phyloP scores from a whole-genome alignment of 2,888 invertebrate species.

The Pheosia tremula region DNA sequence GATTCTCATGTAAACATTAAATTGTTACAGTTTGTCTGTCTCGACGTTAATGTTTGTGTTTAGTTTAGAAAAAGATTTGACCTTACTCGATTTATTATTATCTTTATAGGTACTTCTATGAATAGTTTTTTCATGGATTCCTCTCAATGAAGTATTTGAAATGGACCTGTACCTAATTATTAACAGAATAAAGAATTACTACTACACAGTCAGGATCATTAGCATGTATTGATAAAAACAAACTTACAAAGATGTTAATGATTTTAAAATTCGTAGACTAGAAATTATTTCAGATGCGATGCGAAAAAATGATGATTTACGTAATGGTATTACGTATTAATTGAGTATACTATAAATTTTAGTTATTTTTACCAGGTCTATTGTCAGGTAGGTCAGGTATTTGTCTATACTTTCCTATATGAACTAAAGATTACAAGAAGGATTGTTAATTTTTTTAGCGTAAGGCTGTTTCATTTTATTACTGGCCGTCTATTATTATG shows the following conservation, averaged over 20 bases:
- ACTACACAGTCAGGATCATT: background rate
- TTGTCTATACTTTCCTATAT: too few species aligned
- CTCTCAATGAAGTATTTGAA: background rate
- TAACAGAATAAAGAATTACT: background rate
- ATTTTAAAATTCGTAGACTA: background rate
- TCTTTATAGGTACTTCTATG: background rate
- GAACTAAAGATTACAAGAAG: too few species aligned
- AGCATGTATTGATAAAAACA: background rate
- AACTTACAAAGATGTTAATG: background rate
- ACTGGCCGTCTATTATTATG: too few species aligned
- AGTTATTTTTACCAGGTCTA: too few species aligned
- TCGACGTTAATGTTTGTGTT: slow-evolving; percentile 7
- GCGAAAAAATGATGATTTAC: too few species aligned
- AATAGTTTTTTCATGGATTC: background rate
- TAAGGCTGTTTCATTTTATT: too few species aligned
- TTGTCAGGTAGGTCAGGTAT: too few species aligned
- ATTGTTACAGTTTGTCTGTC: slow-evolving; percentile 9
- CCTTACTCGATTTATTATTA: background rate
- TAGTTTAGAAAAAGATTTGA: slow-evolving; percentile 19
- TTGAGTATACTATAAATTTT: too few species aligned
- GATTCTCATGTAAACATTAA: slow-evolving; percentile 34
- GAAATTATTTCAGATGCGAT: too few species aligned
- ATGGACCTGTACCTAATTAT: background rate
- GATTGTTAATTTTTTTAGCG: too few species aligned
- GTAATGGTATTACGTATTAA: too few species aligned